Conservation (phyloP, 2,888 invertebrate species). For the Copidosoma aretas region DNA sequence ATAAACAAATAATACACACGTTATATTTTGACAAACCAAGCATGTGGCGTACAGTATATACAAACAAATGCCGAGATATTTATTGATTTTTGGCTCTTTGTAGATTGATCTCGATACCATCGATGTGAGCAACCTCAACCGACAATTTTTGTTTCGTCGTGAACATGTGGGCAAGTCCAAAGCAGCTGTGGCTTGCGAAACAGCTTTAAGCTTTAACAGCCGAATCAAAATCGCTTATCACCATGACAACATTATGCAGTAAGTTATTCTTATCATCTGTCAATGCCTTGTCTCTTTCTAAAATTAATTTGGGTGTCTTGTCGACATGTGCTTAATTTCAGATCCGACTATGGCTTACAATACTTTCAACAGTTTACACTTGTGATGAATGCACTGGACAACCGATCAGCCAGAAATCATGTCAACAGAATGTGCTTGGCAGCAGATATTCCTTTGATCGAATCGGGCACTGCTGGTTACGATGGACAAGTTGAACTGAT, state of each 20-base stretch:
- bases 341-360: slow-evolving; percentile 85
- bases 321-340: slow-evolving; percentile 62
- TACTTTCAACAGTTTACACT: slow-evolving; percentile 92
- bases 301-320: slow-evolving; percentile 4
- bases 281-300: background rate
- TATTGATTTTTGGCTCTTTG: slow-evolving; percentile 62
- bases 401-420: slow-evolving; percentile 94
- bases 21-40: too few species aligned
- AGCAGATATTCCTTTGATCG: slow-evolving; percentile 90
- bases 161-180: slow-evolving; percentile 98
- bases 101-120: slow-evolving; percentile 99
- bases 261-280: slow-evolving; percentile 54
- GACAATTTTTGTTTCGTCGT: slow-evolving; percentile 98
- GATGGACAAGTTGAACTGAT: slow-evolving; percentile 93
- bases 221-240: slow-evolving; percentile 86
- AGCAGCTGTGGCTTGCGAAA: slow-evolving; percentile 88
- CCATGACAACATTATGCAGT: slow-evolving; percentile 94
- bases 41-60: too few species aligned
- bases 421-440: slow-evolving; percentile 99
- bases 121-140: slow-evolving; percentile 97
- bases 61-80: too few species aligned
- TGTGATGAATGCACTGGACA: slow-evolving; percentile 97
- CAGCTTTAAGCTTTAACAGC: slow-evolving; percentile 87
- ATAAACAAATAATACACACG: too few species aligned
- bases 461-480: slow-evolving; percentile 97